Percentiles rank a stretch among this genome's conserved stretches.
phyloP scores from a whole-genome alignment of 2,113 vertebrate genomes.

The Lycaon pictus region DNA sequence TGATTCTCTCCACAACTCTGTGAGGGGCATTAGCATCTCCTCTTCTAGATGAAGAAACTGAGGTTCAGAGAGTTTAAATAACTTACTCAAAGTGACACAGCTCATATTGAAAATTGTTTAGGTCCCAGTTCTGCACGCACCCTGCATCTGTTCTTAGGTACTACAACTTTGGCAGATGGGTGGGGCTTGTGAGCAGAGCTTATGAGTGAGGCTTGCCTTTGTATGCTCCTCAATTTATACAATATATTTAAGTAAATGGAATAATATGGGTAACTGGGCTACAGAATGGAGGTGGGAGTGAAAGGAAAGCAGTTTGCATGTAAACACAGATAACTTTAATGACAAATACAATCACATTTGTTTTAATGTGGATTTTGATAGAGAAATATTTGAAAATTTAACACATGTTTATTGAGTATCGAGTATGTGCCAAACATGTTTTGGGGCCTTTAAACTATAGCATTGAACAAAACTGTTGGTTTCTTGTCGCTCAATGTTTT shows the following conservation, averaged over 20 bases:
- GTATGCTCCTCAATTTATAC: neutral
- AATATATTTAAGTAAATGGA: neutral
- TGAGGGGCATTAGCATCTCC: neutral
- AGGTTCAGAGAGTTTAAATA: neutral
- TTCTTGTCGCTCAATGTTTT: neutral
- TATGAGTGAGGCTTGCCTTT: neutral
- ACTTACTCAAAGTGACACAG: neutral
- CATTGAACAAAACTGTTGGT: neutral
- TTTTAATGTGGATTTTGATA: constrained; percentile 5
- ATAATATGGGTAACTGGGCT: neutral
- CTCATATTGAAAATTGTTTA: neutral
- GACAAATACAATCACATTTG: neutral
- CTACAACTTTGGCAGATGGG: neutral
- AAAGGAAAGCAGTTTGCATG: neutral
- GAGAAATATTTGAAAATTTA: neutral
- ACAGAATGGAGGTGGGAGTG: no score
- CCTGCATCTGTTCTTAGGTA: neutral
- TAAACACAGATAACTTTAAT: neutral
- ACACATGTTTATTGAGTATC: neutral
- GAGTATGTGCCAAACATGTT: neutral
- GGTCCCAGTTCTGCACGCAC: neutral
- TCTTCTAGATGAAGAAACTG: neutral
- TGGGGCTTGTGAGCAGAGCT: neutral
- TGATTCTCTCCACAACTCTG: neutral
- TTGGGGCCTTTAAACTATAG: neutral